These are phyloP conservation scores for Pholis gunnellus DNA, from an alignment of 2,113 vertebrate genomes.

Conservation along the genomic window DNA sequence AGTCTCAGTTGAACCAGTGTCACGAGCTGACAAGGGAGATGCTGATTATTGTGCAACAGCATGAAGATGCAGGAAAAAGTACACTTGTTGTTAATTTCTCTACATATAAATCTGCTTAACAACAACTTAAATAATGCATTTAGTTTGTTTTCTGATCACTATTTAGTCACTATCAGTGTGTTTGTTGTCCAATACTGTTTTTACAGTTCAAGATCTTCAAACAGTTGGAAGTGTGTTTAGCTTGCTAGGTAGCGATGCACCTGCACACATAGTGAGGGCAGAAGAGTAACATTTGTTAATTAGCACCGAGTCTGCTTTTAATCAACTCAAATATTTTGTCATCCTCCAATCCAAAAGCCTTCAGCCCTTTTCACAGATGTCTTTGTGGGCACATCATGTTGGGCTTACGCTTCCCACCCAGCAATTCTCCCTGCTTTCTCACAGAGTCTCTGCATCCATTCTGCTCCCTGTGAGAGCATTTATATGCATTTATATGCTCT, in stretches of 20 bases:
- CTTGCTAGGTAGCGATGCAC: background rate
- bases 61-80: constrained; percentile 4
- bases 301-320: constrained; percentile 1
- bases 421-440: constrained; percentile 18
- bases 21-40: background rate
- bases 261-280: background rate
- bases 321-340: constrained; percentile 1
- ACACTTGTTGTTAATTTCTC: background rate
- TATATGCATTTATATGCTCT: constrained; percentile 36
- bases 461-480: too few relatives aligned
- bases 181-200: background rate
- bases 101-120: background rate
- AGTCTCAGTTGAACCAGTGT: background rate
- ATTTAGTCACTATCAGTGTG: background rate
- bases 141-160: background rate
- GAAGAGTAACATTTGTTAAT: background rate
- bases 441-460: constrained; percentile 12
- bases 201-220: background rate
- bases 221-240: background rate
- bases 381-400: constrained; percentile 33
- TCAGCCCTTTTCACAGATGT: constrained; percentile 8
- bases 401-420: constrained; percentile 15
- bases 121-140: background rate
- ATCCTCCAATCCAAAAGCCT: background rate
- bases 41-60: background rate